These are phyloP conservation scores for Pelobates fuscus DNA, from an alignment of 2,113 vertebrate species.

Conservation along the genomic window DNA sequence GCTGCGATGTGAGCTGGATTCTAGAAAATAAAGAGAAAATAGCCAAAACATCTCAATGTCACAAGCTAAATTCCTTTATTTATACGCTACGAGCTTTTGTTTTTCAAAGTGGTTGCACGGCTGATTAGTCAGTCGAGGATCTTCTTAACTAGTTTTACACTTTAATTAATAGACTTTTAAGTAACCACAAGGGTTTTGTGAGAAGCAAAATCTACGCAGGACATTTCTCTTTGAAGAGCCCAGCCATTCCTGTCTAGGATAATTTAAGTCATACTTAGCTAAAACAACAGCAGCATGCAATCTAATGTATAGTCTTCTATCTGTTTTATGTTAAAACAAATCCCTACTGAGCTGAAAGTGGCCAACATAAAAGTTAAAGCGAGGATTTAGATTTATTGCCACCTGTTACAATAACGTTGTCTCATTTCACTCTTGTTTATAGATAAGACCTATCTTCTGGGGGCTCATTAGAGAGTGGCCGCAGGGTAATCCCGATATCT, in stretches of 20 bases:
- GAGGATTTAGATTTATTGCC: slow-evolving; percentile 62
- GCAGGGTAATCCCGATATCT: slow-evolving; percentile 63
- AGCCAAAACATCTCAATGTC: slow-evolving; percentile 43
- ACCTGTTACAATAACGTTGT: slow-evolving; percentile 64
- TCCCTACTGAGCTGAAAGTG: slow-evolving; percentile 62
- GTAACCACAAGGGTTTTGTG: slow-evolving; percentile 68
- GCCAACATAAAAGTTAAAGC: slow-evolving; percentile 64
- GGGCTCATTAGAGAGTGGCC: slow-evolving; percentile 72
- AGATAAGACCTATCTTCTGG: slow-evolving; percentile 61
- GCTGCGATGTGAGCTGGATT: slow-evolving; percentile 41
- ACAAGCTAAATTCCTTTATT: slow-evolving; percentile 50
- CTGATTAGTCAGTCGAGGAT: slow-evolving; percentile 60
- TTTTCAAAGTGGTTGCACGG: slow-evolving; percentile 58
- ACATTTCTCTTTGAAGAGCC: slow-evolving; percentile 64
- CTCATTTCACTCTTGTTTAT: slow-evolving; percentile 59
- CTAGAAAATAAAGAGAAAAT: slow-evolving; percentile 21
- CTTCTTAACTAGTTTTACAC: slow-evolving; percentile 64
- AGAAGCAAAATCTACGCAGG: slow-evolving; percentile 69
- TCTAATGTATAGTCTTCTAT: slow-evolving; percentile 56
- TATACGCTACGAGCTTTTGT: slow-evolving; percentile 51
- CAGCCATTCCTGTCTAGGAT: slow-evolving; percentile 60
- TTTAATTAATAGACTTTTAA: slow-evolving; percentile 76
- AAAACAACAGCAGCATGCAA: slow-evolving; percentile 58
- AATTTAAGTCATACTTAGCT: slow-evolving; percentile 70
- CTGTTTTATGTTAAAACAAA: slow-evolving; percentile 71